Evolutionary conservation across 2,113 vertebrate species (phyloP), one percentile per base, ranked within the genome.

Genomic region (Hepsetus odoe): DNA sequence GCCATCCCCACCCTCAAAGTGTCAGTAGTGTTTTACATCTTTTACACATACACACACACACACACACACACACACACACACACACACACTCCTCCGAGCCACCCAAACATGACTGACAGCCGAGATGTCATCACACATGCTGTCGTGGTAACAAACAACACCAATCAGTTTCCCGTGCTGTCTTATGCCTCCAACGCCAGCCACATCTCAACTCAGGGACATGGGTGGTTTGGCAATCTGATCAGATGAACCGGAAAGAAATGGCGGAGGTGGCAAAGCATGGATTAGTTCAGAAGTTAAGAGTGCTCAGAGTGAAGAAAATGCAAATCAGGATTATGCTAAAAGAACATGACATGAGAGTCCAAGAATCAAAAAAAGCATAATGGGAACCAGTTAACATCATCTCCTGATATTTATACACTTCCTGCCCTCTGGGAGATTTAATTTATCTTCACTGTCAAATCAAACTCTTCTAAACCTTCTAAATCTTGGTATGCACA

Each of bases 11-110:
- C 86, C 87, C 85, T 87, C 82, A 81, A 84, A 89, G 86, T 79
- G 84, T 83, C 87, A 87, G 81, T 76, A 77, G 53, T 82, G 83
- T 88, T 89, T 90, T 90, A 90, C 85, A 90, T 90, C 88, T 86
- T 49, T 59, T 44, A 44, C 26, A 16, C 74, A 66, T 18, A 69
- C 53, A 64, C 51, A 73, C 49, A 32, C 69, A 74, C 28, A 64
- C 55, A 55, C 20, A 44, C 75, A 69, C n/a, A 53, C 71, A 38
- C 66, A 59, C 42, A 74, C 46, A 66, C 53, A 72, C 77, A 65
- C 28, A 72, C 75, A 83, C 82, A 76, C 79, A 82, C 87, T 80
- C 83, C 78, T 74, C 81, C 80, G 83, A 87, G 87, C 79, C 82
- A 85, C 68, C 83, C 83, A 76, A 80, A 65, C 49, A 76, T 83